Conservation (phyloP, 2,888 invertebrate species). For the Andrena praecox region DNA sequence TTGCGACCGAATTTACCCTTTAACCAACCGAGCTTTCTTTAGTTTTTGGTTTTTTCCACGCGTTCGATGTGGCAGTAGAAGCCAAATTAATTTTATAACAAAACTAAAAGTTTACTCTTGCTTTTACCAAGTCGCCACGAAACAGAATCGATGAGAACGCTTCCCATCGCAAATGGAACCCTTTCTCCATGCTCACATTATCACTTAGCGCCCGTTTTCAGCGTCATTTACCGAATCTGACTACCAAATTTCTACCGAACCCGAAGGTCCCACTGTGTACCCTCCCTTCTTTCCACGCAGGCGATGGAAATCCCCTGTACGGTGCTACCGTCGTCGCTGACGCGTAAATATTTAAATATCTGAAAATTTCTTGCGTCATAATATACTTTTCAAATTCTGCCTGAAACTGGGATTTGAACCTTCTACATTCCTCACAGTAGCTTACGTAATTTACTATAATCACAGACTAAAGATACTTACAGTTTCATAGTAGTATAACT, state of each 20-base stretch:
- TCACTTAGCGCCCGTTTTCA: conserved; percentile 46
- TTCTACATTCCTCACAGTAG: too few species aligned
- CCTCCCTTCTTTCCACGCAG: not conserved
- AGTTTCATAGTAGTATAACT: too few species aligned
- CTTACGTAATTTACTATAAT: too few species aligned
- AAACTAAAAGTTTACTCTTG: not conserved
- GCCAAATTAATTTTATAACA: too few species aligned
- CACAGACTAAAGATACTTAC: too few species aligned
- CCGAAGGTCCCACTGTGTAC: not conserved
- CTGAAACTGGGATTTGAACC: too few species aligned
- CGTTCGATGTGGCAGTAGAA: too few species aligned
- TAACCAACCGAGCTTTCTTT: too few species aligned
- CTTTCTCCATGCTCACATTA: not conserved
- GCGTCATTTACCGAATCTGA: conserved; percentile 46
- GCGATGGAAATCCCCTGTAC: conserved; percentile 8
- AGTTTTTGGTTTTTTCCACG: too few species aligned
- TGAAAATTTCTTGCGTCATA: not conserved
- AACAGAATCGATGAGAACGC: conserved; percentile 10
- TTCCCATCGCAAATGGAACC: not conserved
- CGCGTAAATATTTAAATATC: conserved; percentile 17
- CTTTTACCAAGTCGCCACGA: conserved; percentile 22
- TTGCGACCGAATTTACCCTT: too few species aligned
- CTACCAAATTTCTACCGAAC: conserved; percentile 53
- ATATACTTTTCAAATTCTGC: too few species aligned
- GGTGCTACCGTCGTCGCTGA: not conserved